Conservation (phyloP, 2,113 vertebrate species). For the Otolemur garnettii region DNA sequence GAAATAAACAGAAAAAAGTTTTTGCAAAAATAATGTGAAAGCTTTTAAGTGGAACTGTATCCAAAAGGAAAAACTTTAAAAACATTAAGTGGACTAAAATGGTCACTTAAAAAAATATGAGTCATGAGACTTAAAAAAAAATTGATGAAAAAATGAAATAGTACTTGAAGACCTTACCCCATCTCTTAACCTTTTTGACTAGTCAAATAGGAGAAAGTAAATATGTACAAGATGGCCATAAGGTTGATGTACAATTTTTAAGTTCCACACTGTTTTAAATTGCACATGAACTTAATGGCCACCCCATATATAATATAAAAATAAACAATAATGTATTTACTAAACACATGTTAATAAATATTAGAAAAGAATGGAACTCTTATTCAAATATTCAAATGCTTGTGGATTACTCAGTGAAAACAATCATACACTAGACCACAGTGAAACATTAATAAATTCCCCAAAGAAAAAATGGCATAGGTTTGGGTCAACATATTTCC, state of each 20-base stretch:
- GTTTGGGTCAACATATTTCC: neutral
- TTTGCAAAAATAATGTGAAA: conserved; percentile 42
- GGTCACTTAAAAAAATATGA: neutral
- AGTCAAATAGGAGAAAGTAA: conserved; percentile 40
- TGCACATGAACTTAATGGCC: too few species aligned
- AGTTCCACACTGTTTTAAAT: too few species aligned
- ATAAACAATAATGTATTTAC: neutral
- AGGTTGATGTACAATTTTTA: too few species aligned
- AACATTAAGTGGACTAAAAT: conserved; percentile 20
- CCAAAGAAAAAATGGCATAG: conserved; percentile 8
- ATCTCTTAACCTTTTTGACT: neutral
- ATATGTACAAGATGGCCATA: too few species aligned
- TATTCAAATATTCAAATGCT: neutral
- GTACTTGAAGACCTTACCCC: neutral
- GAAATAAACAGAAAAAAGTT: conserved; percentile 55
- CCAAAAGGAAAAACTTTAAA: conserved; percentile 11
- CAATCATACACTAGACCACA: neutral
- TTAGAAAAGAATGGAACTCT: neutral
- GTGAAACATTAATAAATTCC: neutral
- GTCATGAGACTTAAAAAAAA: neutral
- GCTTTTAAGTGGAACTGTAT: conserved; percentile 42
- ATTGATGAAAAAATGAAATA: neutral
- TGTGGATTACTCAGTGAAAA: neutral
- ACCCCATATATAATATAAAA: neutral
- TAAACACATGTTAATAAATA: neutral